Conservation (phyloP, 2,888 invertebrate species). For the Nephrocerus scutellatus region DNA sequence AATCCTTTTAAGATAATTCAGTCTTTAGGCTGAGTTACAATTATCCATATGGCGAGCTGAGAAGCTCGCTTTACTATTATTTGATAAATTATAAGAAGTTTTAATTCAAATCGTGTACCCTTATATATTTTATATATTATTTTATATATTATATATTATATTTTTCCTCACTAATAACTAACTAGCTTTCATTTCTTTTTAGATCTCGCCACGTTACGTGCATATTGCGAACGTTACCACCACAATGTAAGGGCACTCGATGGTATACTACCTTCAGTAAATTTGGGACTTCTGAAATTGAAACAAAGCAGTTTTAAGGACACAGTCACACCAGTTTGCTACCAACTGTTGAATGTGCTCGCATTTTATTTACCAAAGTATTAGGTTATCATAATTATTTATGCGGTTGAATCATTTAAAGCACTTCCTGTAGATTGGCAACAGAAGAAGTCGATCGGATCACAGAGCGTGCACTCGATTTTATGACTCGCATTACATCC, state of each 20-base stretch:
- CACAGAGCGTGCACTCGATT: conserved; percentile 47
- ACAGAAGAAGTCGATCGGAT: conserved; percentile 52
- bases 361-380: conserved; percentile 60
- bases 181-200: not conserved
- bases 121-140: too few species aligned
- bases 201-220: conserved; percentile 59
- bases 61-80: too few species aligned
- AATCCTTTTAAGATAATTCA: too few species aligned
- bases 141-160: too few species aligned
- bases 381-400: conserved; percentile 23
- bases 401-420: not conserved
- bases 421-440: conserved; percentile 53
- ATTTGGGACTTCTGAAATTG: conserved; percentile 66
- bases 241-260: conserved; percentile 63
- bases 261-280: conserved; percentile 58
- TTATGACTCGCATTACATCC: conserved; percentile 56
- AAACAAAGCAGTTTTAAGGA: conserved; percentile 65
- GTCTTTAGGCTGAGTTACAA: too few species aligned
- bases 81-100: too few species aligned
- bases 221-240: conserved; percentile 61
- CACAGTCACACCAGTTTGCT: conserved; percentile 64
- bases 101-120: too few species aligned
- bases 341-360: conserved; percentile 59
- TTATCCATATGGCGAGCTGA: too few species aligned
- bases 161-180: not conserved